phyloP scores from a whole-genome alignment of 2,888 invertebrate species.

The Apamea monoglypha region DNA sequence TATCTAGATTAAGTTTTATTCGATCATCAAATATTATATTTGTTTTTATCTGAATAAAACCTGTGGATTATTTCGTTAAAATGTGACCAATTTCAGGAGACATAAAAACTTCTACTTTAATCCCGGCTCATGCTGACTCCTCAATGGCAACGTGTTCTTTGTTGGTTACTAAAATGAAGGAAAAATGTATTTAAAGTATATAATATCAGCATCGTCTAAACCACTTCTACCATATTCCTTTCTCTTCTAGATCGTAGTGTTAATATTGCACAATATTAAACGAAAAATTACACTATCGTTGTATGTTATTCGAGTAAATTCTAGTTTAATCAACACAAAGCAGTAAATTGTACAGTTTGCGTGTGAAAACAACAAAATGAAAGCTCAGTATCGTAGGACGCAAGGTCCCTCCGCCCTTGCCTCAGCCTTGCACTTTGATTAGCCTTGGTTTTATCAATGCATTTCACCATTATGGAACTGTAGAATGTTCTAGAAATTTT shows the following conservation, averaged over 20 bases:
- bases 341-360: constrained; percentile 40
- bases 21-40: background rate
- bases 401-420: constrained; percentile 70
- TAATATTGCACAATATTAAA: constrained; percentile 6
- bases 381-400: constrained; percentile 48
- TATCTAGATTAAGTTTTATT: constrained; percentile 42
- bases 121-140: background rate
- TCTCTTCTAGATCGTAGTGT: background rate
- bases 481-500: constrained; percentile 29
- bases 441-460: constrained; percentile 68
- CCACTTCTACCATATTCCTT: background rate
- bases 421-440: constrained; percentile 63
- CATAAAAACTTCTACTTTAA: background rate
- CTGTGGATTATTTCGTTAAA: background rate
- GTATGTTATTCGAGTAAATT: constrained; percentile 20
- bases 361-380: constrained; percentile 47
- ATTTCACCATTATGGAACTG: constrained; percentile 55
- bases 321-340: constrained; percentile 33
- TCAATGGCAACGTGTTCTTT: background rate
- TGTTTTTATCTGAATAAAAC: background rate
- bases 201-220: background rate
- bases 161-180: background rate
- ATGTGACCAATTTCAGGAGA: background rate
- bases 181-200: background rate
- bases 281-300: background rate